Conservation (phyloP, 2,113 vertebrate species). For the Corythaeola cristata region DNA sequence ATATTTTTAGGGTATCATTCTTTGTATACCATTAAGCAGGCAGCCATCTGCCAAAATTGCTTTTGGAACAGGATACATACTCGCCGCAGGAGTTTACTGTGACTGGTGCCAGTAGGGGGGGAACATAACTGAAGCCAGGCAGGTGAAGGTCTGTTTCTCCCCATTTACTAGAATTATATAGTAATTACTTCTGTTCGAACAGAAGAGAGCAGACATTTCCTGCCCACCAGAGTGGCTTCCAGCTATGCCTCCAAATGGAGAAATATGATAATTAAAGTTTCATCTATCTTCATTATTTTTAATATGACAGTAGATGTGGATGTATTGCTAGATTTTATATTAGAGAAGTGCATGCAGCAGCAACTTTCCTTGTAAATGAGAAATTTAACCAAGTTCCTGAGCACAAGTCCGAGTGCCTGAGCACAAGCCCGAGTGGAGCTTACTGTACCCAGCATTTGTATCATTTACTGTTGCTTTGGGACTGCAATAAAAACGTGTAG, state of each 20-base stretch:
- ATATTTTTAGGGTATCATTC: neutral
- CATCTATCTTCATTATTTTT: slow-evolving; percentile 21
- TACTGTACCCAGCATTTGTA: neutral
- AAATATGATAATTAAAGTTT: neutral
- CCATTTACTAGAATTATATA: neutral
- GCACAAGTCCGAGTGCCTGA: neutral
- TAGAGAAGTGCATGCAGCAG: neutral
- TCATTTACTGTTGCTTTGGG: neutral
- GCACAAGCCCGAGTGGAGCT: neutral
- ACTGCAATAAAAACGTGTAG: neutral
- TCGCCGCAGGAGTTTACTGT: neutral
- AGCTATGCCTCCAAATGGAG: neutral
- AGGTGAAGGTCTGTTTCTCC: neutral
- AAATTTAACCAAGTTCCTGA: neutral
- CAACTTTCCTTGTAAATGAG: neutral
- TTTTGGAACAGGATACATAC: neutral
- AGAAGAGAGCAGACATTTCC: neutral
- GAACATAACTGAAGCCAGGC: neutral
- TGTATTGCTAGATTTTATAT: neutral
- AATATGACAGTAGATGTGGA: neutral
- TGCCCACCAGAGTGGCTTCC: neutral
- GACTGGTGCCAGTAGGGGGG: neutral
- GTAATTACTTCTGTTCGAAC: neutral
- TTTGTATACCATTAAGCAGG: neutral
- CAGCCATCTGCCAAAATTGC: neutral